Conservation (phyloP, 2,797 vertebrate species). For the Pristis pectinata region DNA sequence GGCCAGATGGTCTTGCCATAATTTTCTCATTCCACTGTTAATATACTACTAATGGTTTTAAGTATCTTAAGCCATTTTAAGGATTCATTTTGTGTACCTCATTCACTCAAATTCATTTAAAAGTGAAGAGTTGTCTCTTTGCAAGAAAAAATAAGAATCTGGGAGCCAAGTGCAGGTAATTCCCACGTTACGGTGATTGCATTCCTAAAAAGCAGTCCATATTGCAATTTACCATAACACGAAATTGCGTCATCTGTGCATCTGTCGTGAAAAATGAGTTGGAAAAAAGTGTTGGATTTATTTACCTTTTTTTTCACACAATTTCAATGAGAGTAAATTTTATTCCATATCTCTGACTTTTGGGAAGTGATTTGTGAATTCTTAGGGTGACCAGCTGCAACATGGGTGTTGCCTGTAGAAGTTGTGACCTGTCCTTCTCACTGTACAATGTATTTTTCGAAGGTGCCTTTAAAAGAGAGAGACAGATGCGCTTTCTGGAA, state of each 20-base stretch:
- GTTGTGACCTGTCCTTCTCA: not conserved
- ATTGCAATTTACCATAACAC: too few species aligned
- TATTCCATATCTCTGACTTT: too few species aligned
- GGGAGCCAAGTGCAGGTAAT: not conserved
- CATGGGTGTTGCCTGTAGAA: too few species aligned
- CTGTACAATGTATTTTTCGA: constrained; percentile 25
- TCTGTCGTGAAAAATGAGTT: too few species aligned
- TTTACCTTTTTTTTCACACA: too few species aligned
- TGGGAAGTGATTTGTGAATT: too few species aligned
- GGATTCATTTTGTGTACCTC: not conserved
- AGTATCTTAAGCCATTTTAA: not conserved
- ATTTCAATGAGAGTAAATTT: too few species aligned
- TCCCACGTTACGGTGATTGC: too few species aligned
- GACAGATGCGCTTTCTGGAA: constrained; percentile 88
- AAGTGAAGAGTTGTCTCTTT: not conserved
- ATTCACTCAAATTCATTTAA: not conserved
- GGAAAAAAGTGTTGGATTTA: too few species aligned
- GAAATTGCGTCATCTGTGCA: too few species aligned
- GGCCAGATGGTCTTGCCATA: not conserved
- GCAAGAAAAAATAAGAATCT: not conserved
- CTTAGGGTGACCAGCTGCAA: too few species aligned
- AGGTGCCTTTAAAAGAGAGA: constrained; percentile 71
- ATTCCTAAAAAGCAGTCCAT: too few species aligned
- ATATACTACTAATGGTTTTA: not conserved
- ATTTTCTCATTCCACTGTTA: not conserved